Base-by-base conservation (phyloP, 2,797 vertebrate species). In the Danio jaintianensis region DNA sequence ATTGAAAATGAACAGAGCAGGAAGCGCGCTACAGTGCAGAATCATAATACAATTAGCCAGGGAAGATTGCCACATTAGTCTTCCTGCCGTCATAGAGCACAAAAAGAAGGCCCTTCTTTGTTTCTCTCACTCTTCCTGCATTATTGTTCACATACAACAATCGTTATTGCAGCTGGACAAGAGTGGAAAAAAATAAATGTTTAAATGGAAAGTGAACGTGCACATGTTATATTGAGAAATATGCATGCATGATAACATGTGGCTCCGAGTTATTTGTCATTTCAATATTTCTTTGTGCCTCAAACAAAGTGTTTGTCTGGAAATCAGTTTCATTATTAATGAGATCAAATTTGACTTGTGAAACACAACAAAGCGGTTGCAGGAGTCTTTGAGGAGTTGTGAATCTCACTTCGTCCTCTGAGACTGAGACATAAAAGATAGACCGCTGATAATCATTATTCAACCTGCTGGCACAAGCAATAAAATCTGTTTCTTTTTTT, bases 401-500 rank as follows among this genome's bases (percentile, higher is more conserved):
- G 85, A 88, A 89, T 88, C 88, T 86, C 85, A 80, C 82, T 87
- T 88, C 84, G 66, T 86, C 78, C 62, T 77, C 74, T 75, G 58
- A 70, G 76, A 83, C 82, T 63, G 72, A 70, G 77, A 82, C 84
- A 85, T 86, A 83, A 86, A 83, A 84, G 90, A 78, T 88, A 90
- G 90, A 89, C 90, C 83, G 70, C 73, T 89, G 89, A 93, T 92
- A 91, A 93, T 91, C 86, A 91, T 90, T 92, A 90, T 92, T 91
- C 88, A 92, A 92, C 92, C 92, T 93, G 91, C 91, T 93, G 91
- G 90, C 91, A 89, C 91, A 89, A 92, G 92, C 91, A 91, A 92
- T 92, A 92, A 89, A 90, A 88, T 85, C 80, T 58, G 73, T 82
- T 86, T 83, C 79, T 79, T 66, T 78, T 61, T 66, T 52, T 55